phyloP scores from a whole-genome alignment of 2,888 invertebrate species.

The Chrysolina oricalcia region DNA sequence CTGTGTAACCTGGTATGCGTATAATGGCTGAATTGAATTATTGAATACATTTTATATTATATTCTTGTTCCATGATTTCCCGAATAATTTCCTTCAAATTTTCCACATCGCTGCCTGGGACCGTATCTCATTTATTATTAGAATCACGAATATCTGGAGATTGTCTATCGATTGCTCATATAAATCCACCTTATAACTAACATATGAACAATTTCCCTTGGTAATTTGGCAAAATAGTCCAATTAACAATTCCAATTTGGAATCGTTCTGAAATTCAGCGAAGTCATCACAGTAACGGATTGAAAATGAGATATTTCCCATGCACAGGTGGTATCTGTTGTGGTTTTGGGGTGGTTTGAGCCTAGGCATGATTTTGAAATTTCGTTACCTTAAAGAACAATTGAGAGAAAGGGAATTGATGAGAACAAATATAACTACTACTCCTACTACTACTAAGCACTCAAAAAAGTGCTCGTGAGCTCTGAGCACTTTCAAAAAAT shows the following conservation, averaged over 20 bases:
- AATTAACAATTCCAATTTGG: slow-evolving; percentile 1
- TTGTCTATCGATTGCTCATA: slow-evolving; percentile 1
- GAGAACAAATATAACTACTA: too few relatives aligned
- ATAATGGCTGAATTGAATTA: background rate
- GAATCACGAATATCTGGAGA: slow-evolving; percentile 6
- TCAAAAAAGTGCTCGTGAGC: too few relatives aligned
- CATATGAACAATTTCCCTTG: background rate
- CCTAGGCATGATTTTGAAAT: too few relatives aligned
- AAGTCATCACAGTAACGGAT: too few relatives aligned
- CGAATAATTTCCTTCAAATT: background rate
- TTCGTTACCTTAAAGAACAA: too few relatives aligned
- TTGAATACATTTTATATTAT: background rate
- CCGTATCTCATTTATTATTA: slow-evolving; percentile 17
- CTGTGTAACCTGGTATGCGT: background rate
- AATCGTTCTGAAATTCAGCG: background rate
- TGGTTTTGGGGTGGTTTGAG: too few relatives aligned
- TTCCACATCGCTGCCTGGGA: slow-evolving; percentile 9
- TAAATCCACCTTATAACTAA: background rate
- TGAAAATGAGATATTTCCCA: too few relatives aligned
- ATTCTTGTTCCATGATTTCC: slow-evolving; percentile 3
- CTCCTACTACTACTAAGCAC: too few relatives aligned
- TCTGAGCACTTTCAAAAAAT: too few relatives aligned
- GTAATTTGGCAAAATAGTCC: background rate
- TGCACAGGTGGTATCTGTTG: too few relatives aligned
- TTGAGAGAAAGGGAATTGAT: too few relatives aligned